phyloP scores from a whole-genome alignment of 2,797 vertebrate species.

The Cirrhinus mrigala region DNA sequence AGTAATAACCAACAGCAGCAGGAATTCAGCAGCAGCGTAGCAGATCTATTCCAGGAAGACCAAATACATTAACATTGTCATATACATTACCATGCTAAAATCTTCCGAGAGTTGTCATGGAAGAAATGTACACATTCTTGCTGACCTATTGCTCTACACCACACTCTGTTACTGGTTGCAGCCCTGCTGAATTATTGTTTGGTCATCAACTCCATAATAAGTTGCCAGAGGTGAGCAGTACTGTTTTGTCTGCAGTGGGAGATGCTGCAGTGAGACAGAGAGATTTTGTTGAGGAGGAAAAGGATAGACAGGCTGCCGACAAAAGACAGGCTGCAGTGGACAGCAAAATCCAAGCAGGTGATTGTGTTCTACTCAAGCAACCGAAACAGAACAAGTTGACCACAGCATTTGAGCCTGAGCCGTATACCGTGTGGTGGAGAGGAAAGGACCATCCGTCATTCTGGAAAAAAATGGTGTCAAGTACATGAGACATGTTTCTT shows the following conservation, averaged over 20 bases:
- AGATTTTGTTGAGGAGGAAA: neutral
- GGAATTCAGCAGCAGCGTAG: no score
- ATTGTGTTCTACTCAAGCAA: neutral
- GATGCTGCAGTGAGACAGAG: neutral
- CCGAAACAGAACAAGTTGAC: neutral
- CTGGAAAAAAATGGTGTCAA: neutral
- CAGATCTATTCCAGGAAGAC: no score
- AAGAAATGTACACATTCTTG: constrained; percentile 28
- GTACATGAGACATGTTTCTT: neutral
- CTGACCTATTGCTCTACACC: constrained; percentile 36
- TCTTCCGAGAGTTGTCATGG: no score
- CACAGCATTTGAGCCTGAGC: neutral
- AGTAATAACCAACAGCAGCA: no score
- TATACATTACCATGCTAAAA: no score
- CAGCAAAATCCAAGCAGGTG: no score
- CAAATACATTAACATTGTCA: no score
- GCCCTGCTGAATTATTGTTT: constrained; percentile 28
- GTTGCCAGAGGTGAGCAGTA: neutral
- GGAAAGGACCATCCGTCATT: neutral
- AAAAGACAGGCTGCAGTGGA: neutral
- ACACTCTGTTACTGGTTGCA: constrained; percentile 24
- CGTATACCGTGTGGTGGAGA: neutral
- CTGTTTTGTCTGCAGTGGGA: neutral
- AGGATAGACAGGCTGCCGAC: neutral
- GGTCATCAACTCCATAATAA: neutral